phyloP scores from a whole-genome alignment of 2,888 invertebrate genomes.

The Desoria tigrina region DNA sequence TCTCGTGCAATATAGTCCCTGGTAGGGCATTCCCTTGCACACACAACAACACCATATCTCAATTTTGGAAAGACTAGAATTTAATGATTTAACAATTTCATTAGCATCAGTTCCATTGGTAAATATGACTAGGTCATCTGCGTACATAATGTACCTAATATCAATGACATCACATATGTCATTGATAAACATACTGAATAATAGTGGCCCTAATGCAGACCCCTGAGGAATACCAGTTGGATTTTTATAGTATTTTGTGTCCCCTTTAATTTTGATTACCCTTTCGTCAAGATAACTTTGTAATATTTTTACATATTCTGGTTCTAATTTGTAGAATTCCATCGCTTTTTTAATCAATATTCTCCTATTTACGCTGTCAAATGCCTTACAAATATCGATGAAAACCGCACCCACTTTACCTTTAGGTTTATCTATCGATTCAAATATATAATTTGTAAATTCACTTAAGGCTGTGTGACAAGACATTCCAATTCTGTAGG shows the following conservation, averaged over 20 bases:
- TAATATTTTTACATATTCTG: not conserved
- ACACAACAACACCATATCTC: not conserved
- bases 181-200: too few species aligned
- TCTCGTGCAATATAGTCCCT: too few species aligned
- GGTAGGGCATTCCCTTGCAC: too few species aligned
- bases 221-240: too few species aligned
- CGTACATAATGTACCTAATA: conserved; percentile 13
- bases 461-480: not conserved
- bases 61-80: not conserved
- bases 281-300: too few species aligned
- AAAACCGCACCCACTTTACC: conserved; percentile 3
- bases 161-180: too few species aligned
- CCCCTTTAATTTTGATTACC: conserved; percentile 17
- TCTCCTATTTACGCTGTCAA: too few species aligned
- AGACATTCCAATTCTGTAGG: not conserved
- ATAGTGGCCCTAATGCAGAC: too few species aligned
- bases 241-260: not conserved
- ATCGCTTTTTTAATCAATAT: conserved; percentile 4
- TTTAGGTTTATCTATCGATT: not conserved
- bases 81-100: not conserved
- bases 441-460: not conserved
- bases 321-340: not conserved
- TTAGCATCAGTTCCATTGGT: not conserved
- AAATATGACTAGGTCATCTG: too few species aligned
- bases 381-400: not conserved